Evolutionary conservation across 1,140 invertebrate species (phyloP).

Genomic region (Potamilus streckersoni): DNA sequence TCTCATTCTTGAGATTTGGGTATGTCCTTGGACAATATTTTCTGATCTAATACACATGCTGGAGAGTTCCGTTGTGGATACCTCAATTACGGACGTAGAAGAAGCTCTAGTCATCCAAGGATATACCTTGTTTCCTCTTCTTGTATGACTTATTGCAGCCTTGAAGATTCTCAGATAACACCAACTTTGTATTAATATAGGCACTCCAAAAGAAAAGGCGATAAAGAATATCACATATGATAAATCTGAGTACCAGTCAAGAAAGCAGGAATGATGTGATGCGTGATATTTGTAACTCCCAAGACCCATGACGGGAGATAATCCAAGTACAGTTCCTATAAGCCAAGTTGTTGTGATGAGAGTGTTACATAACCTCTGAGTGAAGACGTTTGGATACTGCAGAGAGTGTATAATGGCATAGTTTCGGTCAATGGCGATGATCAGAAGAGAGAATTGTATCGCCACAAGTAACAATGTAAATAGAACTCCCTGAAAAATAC

Average conservation of each 20-base stretch:
- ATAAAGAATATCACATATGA: conserved; percentile 9
- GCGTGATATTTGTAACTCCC: conserved; percentile 12
- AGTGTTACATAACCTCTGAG: no score
- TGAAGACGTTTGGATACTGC: no score
- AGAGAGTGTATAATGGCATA: no score
- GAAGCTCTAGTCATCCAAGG: not conserved
- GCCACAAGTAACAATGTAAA: no score
- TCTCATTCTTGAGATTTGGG: not conserved
- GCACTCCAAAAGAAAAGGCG: conserved; percentile 1
- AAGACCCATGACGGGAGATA: not conserved
- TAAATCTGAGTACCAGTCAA: conserved; percentile 5
- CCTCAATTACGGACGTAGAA: not conserved
- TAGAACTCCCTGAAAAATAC: no score
- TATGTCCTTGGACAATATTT: not conserved
- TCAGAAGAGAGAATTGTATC: no score
- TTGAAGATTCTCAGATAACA: conserved; percentile 29
- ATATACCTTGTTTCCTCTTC: conserved; percentile 9
- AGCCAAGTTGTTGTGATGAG: no score
- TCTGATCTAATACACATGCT: not conserved
- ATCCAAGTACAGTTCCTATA: no score
- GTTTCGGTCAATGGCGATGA: no score
- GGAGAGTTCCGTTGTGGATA: not conserved
- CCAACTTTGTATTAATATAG: conserved; percentile 13
- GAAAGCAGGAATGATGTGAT: conserved; percentile 9
- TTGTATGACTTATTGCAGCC: conserved; percentile 12